Evolutionary conservation across 2,888 invertebrate species (phyloP).

Genomic region (Tetranychus truncatus): DNA sequence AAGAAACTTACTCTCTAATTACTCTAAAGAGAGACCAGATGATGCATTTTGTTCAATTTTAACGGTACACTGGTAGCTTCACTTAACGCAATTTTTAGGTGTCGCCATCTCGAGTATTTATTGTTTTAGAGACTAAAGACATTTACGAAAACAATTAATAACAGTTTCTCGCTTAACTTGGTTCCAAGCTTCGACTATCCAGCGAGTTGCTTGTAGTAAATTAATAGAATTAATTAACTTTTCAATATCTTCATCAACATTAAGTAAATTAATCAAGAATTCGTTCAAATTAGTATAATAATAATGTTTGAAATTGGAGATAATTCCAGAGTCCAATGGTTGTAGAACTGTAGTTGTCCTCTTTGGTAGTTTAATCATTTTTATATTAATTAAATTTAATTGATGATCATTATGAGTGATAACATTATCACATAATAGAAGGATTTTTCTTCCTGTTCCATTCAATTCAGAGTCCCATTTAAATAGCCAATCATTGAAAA

Average conservation of each 20-base stretch:
- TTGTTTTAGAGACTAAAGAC: too few relatives aligned
- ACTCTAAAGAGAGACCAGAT: too few relatives aligned
- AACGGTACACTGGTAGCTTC: too few relatives aligned
- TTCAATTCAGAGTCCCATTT: not conserved
- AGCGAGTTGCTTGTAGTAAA: not conserved
- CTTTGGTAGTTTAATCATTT: not conserved
- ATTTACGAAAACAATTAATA: too few relatives aligned
- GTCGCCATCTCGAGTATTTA: too few relatives aligned
- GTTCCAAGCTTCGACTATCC: not conserved
- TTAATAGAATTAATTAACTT: not conserved
- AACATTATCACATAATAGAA: not conserved
- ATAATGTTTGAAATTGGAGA: not conserved
- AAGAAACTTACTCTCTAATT: too few relatives aligned
- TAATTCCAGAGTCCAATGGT: not conserved
- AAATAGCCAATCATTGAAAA: not conserved
- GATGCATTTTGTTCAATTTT: too few relatives aligned
- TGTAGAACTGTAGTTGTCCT: not conserved
- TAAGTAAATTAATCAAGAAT: too few relatives aligned
- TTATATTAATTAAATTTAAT: not conserved
- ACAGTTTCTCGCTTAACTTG: too few relatives aligned
- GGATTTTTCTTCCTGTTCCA: not conserved
- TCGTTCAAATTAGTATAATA: not conserved
- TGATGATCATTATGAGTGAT: not conserved
- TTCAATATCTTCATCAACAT: too few relatives aligned
- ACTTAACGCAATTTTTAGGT: too few relatives aligned